phyloP scores from a whole-genome alignment of 2,888 invertebrate species.

The Anodontia alba region DNA sequence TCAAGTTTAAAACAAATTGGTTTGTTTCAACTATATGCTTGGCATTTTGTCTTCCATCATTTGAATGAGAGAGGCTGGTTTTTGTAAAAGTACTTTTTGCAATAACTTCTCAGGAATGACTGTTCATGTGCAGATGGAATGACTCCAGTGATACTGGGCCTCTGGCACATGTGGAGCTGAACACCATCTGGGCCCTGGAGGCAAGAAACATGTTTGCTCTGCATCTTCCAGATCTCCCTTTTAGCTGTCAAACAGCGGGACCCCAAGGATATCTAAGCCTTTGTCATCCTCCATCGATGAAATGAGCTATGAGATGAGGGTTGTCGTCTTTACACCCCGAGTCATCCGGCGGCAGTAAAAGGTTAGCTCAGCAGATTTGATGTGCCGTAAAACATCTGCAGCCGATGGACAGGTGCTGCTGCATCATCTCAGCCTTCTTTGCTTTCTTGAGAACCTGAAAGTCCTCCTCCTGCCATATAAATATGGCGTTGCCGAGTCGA shows the following conservation, averaged over 20 bases:
- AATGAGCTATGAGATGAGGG: conserved; percentile 46
- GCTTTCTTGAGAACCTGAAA: conserved; percentile 43
- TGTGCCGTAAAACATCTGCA: conserved; percentile 36
- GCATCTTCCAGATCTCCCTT: conserved; percentile 54
- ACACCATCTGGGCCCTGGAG: conserved; percentile 64
- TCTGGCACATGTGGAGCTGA: conserved; percentile 69
- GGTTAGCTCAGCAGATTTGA: conserved; percentile 47
- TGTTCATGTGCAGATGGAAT: conserved; percentile 65
- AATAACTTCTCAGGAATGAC: too few relatives aligned
- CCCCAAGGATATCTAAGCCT: conserved; percentile 52
- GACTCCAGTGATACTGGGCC: conserved; percentile 69
- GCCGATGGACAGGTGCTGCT: conserved; percentile 38
- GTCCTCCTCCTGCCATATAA: conserved; percentile 61
- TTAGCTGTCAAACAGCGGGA: conserved; percentile 49
- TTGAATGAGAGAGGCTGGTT: too few relatives aligned
- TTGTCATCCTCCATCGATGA: conserved; percentile 39
- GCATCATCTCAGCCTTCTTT: conserved; percentile 57
- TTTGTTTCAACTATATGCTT: too few relatives aligned
- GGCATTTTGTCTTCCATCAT: too few relatives aligned
- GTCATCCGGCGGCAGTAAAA: conserved; percentile 56
- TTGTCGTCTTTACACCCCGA: conserved; percentile 49
- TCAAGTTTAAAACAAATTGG: too few relatives aligned
- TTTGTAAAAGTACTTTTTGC: too few relatives aligned
- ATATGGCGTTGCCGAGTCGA: conserved; percentile 51
- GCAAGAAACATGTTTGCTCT: conserved; percentile 57